These are phyloP conservation scores for Megaceryle maxima DNA, from an alignment of 2,113 vertebrate species.

Conservation along the genomic window DNA sequence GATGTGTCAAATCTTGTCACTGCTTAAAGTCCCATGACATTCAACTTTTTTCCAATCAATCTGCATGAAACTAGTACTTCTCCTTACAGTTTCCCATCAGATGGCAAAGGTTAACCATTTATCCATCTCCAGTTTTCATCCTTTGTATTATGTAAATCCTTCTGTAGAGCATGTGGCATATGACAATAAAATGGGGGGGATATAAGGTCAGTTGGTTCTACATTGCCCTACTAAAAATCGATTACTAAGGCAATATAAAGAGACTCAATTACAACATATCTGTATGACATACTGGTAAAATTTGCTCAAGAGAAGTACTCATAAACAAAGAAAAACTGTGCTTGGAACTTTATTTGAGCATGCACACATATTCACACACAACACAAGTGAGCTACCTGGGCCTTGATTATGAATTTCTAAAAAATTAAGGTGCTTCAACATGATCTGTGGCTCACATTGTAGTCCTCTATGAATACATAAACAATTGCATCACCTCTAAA, in stretches of 20 bases:
- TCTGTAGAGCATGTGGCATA: neutral
- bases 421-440: neutral
- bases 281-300: neutral
- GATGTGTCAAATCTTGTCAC: constrained; percentile 10
- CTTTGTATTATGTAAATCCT: neutral
- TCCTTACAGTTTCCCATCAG: neutral
- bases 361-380: too few relatives aligned
- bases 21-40: neutral
- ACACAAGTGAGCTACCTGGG: neutral
- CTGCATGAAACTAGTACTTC: neutral
- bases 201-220: neutral
- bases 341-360: neutral
- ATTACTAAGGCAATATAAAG: neutral
- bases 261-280: neutral
- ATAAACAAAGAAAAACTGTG: neutral
- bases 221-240: neutral
- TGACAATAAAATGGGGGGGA: neutral
- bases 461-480: neutral
- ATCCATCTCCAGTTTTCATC: neutral
- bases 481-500: neutral
- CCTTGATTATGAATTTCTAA: neutral
- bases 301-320: neutral
- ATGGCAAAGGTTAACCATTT: neutral
- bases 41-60: neutral
- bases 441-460: neutral